These are phyloP conservation scores for Trachemys scripta DNA, from an alignment of 2,113 vertebrate genomes.

Conservation along the genomic window DNA sequence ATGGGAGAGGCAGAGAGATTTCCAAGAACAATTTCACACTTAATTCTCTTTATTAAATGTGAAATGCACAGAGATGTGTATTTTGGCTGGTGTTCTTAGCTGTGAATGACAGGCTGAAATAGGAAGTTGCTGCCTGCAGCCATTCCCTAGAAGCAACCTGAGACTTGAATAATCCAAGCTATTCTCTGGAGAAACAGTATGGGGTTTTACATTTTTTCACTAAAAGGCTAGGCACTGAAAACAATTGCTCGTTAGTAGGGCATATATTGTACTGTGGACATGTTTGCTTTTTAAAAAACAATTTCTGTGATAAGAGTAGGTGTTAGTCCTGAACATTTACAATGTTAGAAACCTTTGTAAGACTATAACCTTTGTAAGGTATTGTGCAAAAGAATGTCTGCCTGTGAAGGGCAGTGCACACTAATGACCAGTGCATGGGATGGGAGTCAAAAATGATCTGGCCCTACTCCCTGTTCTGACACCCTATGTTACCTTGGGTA, in stretches of 20 bases:
- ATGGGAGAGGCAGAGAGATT: not conserved
- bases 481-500: fast-evolving
- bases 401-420: not conserved
- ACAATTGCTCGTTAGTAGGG: not conserved
- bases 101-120: not conserved
- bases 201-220: not conserved
- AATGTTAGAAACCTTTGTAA: not conserved
- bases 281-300: not conserved
- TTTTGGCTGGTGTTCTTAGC: fast-evolving
- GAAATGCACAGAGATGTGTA: fast-evolving
- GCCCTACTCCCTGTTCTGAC: not conserved
- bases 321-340: not conserved
- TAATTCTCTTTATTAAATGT: not conserved
- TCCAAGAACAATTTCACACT: fast-evolving
- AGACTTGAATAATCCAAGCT: not conserved
- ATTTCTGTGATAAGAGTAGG: not conserved
- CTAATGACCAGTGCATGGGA: not conserved
- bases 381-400: not conserved
- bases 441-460: not conserved
- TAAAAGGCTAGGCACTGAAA: not conserved
- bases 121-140: not conserved
- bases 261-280: not conserved
- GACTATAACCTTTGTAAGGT: not conserved
- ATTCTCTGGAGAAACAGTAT: not conserved
- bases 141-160: not conserved